Percentiles rank a stretch among this genome's conserved stretches.
These are phyloP conservation scores for Anseranas semipalmata DNA, from an alignment of 2,113 vertebrate species.

Conservation along the genomic window DNA sequence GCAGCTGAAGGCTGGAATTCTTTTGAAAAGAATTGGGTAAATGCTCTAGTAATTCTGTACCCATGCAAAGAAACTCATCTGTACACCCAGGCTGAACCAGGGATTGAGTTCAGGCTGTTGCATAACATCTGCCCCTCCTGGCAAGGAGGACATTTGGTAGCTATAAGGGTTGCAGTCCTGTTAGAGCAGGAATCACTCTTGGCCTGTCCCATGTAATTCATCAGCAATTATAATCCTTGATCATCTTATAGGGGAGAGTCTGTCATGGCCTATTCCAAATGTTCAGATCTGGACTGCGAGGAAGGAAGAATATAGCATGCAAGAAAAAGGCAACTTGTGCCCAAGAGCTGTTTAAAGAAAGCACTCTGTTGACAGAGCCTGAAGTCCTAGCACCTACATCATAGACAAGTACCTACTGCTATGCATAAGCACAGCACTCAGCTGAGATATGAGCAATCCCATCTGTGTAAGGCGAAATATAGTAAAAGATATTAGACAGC, in stretches of 20 bases:
- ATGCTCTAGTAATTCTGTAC: not conserved
- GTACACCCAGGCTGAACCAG: not conserved
- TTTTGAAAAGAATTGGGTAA: slow-evolving; percentile 16
- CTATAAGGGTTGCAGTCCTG: not conserved
- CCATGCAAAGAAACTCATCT: not conserved
- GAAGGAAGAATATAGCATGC: not conserved
- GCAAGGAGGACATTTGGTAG: not conserved
- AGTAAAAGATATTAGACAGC: not conserved
- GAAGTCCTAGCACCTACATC: not conserved
- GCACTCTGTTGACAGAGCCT: not conserved
- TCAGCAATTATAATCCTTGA: not conserved
- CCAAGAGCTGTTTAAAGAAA: not conserved
- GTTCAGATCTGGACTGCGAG: not conserved
- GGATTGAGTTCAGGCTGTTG: not conserved
- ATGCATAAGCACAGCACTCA: not conserved
- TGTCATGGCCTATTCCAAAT: not conserved
- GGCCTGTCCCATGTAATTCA: not conserved
- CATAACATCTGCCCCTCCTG: not conserved
- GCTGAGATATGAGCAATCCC: not conserved
- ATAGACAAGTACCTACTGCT: not conserved
- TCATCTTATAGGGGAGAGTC: not conserved
- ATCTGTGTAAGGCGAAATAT: not conserved
- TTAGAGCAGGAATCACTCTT: not conserved
- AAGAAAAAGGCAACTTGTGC: not conserved
- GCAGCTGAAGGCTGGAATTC: not conserved